phyloP scores from a whole-genome alignment of 2,888 invertebrate genomes.

The Gymnocheta viridis region DNA sequence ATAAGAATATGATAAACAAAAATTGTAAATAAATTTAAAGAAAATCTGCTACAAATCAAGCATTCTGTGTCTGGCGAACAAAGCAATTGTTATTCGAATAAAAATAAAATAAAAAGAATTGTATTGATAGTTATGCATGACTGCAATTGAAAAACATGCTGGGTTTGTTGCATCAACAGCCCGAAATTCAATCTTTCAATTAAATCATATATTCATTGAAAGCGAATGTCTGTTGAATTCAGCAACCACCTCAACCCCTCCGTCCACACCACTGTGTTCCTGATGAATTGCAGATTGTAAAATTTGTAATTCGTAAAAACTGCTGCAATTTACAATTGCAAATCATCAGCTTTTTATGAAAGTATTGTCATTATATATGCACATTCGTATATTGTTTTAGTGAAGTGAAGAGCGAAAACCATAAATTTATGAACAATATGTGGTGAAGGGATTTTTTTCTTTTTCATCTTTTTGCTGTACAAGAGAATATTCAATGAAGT shows the following conservation, averaged over 20 bases:
- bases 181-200: slow-evolving; percentile 60
- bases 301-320: slow-evolving; percentile 49
- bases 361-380: slow-evolving; percentile 22
- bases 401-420: slow-evolving; percentile 34
- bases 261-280: too few relatives aligned
- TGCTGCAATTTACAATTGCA: slow-evolving; percentile 45
- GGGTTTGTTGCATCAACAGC: slow-evolving; percentile 48
- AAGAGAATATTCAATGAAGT: slow-evolving; percentile 1
- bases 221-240: slow-evolving; percentile 45
- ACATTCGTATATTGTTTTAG: slow-evolving; percentile 3
- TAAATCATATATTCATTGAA: slow-evolving; percentile 57
- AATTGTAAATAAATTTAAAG: slow-evolving; percentile 32
- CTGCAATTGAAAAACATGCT: slow-evolving; percentile 27
- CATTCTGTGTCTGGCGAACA: slow-evolving; percentile 2
- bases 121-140: slow-evolving; percentile 59
- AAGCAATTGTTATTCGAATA: slow-evolving; percentile 48
- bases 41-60: slow-evolving; percentile 52
- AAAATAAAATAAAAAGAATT: slow-evolving; percentile 2
- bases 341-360: slow-evolving; percentile 47
- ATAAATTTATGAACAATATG: slow-evolving; percentile 45
- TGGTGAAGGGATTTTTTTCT: slow-evolving; percentile 5
- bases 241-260: too few relatives aligned
- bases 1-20: not conserved
- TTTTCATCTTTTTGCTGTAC: not conserved
- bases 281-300: slow-evolving; percentile 65